These are phyloP conservation scores for Passer domesticus DNA, from an alignment of 2,113 vertebrate species.

Conservation along the genomic window DNA sequence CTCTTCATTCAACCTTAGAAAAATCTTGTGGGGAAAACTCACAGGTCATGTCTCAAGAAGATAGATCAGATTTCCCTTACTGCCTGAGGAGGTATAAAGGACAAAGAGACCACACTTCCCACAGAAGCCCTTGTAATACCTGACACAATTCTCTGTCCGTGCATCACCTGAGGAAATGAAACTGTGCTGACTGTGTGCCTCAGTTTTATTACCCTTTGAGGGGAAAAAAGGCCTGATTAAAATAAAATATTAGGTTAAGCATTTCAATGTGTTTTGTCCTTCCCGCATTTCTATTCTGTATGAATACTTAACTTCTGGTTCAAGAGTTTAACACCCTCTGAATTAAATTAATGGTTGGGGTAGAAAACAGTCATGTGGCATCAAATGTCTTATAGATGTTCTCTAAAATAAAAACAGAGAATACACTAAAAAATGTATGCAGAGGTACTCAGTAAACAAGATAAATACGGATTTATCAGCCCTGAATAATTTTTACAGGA, in stretches of 20 bases:
- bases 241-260: neutral
- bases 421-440: neutral
- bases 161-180: neutral
- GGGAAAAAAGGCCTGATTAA: neutral
- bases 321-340: neutral
- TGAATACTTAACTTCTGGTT: neutral
- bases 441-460: neutral
- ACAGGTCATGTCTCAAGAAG: neutral
- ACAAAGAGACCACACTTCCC: neutral
- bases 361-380: neutral
- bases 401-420: neutral
- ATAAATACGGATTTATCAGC: neutral
- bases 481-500: neutral
- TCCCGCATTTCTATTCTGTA: neutral
- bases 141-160: neutral
- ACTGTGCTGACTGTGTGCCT: neutral
- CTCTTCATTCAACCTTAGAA: neutral
- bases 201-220: neutral
- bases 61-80: neutral
- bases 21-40: neutral
- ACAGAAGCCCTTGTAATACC: neutral
- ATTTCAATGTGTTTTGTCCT: neutral
- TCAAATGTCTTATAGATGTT: neutral
- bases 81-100: neutral
- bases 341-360: neutral